Evolutionary conservation across 2,113 vertebrate species (phyloP).

Genomic region (Dunckerocampus dactyliophorus): DNA sequence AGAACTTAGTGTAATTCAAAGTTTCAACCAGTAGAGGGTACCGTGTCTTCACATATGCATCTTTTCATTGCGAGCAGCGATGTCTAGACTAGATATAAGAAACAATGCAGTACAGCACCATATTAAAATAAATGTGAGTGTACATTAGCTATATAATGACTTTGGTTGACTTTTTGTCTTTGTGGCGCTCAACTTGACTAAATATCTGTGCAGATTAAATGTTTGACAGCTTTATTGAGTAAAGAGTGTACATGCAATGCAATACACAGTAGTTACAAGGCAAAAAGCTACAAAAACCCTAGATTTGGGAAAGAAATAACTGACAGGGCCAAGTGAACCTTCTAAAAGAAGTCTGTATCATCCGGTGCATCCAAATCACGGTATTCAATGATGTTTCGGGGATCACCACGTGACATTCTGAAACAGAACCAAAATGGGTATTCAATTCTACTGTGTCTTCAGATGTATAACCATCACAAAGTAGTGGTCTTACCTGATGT

Average conservation of each 20-base stretch:
- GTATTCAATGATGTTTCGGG: conserved; percentile 87
- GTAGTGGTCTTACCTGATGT: conserved; percentile 77
- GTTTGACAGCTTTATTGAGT: conserved; percentile 54
- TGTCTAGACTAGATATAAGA: neutral
- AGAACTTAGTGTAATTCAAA: neutral
- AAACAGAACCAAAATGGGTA: neutral
- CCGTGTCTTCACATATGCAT: neutral
- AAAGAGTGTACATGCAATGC: conserved; percentile 32
- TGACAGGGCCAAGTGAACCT: conserved; percentile 6
- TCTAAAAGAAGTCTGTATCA: conserved; percentile 89
- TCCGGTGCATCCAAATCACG: conserved; percentile 89
- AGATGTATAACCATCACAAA: neutral
- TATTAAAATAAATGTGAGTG: neutral
- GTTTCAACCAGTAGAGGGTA: conserved; percentile 27
- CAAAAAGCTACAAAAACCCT: conserved; percentile 12
- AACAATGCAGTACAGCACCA: neutral
- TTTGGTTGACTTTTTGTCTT: neutral
- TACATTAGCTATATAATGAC: no score
- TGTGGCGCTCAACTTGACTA: neutral
- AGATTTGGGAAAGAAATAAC: conserved; percentile 5
- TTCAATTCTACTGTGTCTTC: neutral
- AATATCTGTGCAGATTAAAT: conserved; percentile 1
- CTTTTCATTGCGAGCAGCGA: neutral
- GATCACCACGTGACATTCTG: conserved; percentile 88
- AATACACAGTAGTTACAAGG: conserved; percentile 33